phyloP scores from a whole-genome alignment of 2,797 vertebrate species.

The Todus mexicanus region DNA sequence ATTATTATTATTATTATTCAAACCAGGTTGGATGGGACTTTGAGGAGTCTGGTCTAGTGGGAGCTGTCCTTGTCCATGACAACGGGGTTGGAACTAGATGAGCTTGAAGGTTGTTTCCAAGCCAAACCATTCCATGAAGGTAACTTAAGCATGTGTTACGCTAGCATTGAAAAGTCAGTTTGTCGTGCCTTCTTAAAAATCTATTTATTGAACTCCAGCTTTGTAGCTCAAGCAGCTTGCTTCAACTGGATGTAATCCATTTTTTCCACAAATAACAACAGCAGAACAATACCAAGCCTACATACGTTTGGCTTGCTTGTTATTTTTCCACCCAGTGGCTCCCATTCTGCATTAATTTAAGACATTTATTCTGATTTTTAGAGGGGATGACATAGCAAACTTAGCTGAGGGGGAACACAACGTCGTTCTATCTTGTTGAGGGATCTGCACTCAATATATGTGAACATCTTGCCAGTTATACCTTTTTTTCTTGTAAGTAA shows the following conservation, averaged over 20 bases:
- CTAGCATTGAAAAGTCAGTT: too few species aligned
- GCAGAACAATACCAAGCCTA: not conserved
- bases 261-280: not conserved
- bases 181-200: too few species aligned
- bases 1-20: too few species aligned
- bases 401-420: not conserved
- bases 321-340: not conserved
- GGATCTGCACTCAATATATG: not conserved
- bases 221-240: not conserved
- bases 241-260: not conserved
- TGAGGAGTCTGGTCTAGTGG: too few species aligned
- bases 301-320: not conserved
- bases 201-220: not conserved
- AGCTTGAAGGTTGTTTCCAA: too few species aligned
- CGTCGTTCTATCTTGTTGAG: fast-evolving
- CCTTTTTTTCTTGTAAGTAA: too few species aligned
- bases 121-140: too few species aligned
- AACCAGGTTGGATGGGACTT: too few species aligned
- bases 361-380: not conserved
- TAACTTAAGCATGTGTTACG: too few species aligned
- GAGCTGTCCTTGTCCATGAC: too few species aligned
- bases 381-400: not conserved
- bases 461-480: not conserved
- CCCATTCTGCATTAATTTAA: not conserved
- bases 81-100: too few species aligned